Conservation (phyloP, 2,113 vertebrate species). For the Edolisoma coerulescens region DNA sequence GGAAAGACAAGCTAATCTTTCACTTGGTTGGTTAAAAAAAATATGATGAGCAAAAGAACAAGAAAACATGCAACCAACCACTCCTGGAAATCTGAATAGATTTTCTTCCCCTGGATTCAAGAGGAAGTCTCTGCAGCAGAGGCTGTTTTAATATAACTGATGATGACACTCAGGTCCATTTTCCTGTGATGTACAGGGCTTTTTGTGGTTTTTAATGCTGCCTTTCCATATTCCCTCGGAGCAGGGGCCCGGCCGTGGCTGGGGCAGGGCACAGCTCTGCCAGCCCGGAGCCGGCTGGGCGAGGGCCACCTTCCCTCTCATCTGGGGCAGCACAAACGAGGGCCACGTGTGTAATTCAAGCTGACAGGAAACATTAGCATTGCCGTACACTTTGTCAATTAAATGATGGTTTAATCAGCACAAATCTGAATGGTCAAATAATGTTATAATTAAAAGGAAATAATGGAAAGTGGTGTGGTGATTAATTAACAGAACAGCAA, state of each 20-base stretch:
- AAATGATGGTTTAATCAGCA: conserved; percentile 76
- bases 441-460: conserved; percentile 79
- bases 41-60: conserved; percentile 36
- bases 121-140: not conserved
- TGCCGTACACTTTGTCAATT: conserved; percentile 70
- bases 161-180: not conserved
- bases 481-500: conserved; percentile 65
- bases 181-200: not conserved
- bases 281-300: not conserved
- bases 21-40: conserved; percentile 58
- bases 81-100: not conserved
- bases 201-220: not conserved
- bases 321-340: not conserved
- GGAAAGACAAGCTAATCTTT: conserved; percentile 50
- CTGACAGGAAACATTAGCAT: conserved; percentile 73
- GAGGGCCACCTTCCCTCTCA: not conserved
- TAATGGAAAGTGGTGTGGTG: conserved; percentile 70
- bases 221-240: not conserved
- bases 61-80: not conserved
- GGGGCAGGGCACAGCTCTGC: not conserved
- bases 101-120: not conserved
- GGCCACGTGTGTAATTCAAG: conserved; percentile 62
- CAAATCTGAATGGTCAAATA: conserved; percentile 76
- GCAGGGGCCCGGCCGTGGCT: not conserved
- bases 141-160: not conserved